phyloP scores from a whole-genome alignment of 2,113 vertebrate genomes.

The Gasterosteus aculeatus region DNA sequence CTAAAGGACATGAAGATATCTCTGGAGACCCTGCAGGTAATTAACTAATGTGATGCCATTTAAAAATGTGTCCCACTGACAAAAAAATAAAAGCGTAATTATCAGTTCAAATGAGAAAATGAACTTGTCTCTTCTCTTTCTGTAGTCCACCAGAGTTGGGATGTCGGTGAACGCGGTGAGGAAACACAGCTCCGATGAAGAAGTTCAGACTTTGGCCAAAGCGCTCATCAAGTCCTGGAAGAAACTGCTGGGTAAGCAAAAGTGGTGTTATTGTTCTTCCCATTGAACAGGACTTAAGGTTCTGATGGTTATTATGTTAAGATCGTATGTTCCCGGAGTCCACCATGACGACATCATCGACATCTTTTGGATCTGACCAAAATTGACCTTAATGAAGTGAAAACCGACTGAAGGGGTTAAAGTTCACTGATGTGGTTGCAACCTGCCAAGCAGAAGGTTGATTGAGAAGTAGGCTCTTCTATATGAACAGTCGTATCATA shows the following conservation, averaged over 20 bases:
- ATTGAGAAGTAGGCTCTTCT: neutral
- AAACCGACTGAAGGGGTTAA: neutral
- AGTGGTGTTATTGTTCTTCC: neutral
- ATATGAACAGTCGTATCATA: neutral
- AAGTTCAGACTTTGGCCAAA: constrained; percentile 92
- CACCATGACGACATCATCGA: neutral
- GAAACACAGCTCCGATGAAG: constrained; percentile 94
- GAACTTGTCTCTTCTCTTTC: neutral
- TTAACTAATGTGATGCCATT: neutral
- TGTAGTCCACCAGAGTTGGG: constrained; percentile 92
- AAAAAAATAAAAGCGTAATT: neutral
- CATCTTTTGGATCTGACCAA: neutral
- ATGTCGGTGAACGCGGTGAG: constrained; percentile 97
- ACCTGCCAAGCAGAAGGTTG: neutral
- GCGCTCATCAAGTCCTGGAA: constrained; percentile 98
- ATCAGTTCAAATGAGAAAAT: neutral
- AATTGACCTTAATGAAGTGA: neutral
- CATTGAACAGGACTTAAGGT: neutral
- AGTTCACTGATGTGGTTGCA: neutral
- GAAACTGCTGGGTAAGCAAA: constrained; percentile 82
- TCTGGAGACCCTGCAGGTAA: constrained; percentile 92
- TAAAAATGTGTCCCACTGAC: neutral
- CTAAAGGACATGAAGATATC: constrained; percentile 92
- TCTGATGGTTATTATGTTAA: neutral
- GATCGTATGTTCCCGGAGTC: neutral